Evolutionary conservation across 2,113 vertebrate species (phyloP).

Genomic region (Callipepla californica): DNA sequence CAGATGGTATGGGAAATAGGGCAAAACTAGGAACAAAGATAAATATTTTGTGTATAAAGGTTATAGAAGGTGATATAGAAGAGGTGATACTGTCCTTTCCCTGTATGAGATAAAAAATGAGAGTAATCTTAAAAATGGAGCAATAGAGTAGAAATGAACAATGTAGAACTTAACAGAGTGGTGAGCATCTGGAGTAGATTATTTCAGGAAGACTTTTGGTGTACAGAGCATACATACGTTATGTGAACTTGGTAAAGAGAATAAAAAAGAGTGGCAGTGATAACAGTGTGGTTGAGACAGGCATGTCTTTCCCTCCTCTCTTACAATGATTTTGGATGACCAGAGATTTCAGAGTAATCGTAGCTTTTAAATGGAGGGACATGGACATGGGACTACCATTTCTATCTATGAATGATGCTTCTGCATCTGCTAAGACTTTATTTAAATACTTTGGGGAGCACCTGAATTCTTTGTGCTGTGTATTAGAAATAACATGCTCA

Average conservation of each 20-base stretch:
- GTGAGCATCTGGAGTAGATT: neutral
- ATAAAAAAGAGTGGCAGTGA: neutral
- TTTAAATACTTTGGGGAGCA: neutral
- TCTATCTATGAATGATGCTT: neutral
- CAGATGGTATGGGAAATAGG: constrained; percentile 27
- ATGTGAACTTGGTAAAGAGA: neutral
- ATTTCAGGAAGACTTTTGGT: neutral
- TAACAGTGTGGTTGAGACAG: neutral
- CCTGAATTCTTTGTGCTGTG: neutral
- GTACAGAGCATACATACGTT: neutral
- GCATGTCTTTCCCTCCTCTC: neutral
- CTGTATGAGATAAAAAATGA: neutral
- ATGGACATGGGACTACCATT: neutral
- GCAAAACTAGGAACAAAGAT: neutral
- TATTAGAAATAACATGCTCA: neutral
- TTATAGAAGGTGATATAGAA: neutral
- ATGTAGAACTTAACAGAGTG: neutral
- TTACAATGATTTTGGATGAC: neutral
- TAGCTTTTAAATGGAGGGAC: neutral
- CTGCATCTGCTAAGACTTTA: neutral
- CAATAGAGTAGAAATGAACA: neutral
- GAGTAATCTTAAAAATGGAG: neutral
- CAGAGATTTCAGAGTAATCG: neutral
- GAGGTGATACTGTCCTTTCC: neutral
- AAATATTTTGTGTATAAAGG: neutral